Evolutionary conservation across 1,140 invertebrate genomes (phyloP).

Genomic region (Philopotamus ludificatus): DNA sequence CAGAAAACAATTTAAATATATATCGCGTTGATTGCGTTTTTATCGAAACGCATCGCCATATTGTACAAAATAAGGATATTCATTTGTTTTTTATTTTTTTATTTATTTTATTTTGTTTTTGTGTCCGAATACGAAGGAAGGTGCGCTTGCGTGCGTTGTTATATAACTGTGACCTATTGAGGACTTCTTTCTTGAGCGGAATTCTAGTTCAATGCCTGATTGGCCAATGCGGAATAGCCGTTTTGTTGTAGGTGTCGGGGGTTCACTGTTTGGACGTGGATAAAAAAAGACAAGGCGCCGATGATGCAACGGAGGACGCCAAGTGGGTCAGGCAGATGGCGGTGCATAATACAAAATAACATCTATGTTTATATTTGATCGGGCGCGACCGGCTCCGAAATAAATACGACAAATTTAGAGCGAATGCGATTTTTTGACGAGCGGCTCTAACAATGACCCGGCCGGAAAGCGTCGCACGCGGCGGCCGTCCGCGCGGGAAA

Average conservation of each 20-base stretch:
- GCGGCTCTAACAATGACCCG: neutral
- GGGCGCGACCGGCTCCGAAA: neutral
- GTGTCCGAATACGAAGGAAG: too few relatives aligned
- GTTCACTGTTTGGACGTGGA: constrained; percentile 2
- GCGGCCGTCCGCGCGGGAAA: neutral
- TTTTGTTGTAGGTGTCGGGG: neutral
- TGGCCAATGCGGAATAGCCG: constrained; percentile 14
- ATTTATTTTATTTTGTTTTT: too few relatives aligned
- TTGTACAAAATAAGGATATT: too few relatives aligned
- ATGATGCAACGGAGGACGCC: constrained; percentile 25
- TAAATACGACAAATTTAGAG: constrained; percentile 11
- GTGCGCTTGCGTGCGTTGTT: too few relatives aligned
- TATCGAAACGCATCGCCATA: too few relatives aligned
- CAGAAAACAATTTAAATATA: too few relatives aligned
- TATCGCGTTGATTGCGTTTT: too few relatives aligned
- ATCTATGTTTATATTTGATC: constrained; percentile 15
- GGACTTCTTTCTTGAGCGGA: neutral
- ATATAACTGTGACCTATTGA: neutral
- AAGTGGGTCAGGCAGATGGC: constrained; percentile 30
- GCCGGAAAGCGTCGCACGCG: neutral
- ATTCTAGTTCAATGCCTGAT: constrained; percentile 23
- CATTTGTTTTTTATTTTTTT: too few relatives aligned
- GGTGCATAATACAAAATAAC: constrained; percentile 27
- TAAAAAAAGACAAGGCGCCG: constrained; percentile 11
- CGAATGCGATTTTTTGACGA: neutral